Percentiles rank a stretch among this genome's conserved stretches.
Evolutionary conservation across 2,888 invertebrate species (phyloP).

Genomic region (Protophormia terraenovae): DNA sequence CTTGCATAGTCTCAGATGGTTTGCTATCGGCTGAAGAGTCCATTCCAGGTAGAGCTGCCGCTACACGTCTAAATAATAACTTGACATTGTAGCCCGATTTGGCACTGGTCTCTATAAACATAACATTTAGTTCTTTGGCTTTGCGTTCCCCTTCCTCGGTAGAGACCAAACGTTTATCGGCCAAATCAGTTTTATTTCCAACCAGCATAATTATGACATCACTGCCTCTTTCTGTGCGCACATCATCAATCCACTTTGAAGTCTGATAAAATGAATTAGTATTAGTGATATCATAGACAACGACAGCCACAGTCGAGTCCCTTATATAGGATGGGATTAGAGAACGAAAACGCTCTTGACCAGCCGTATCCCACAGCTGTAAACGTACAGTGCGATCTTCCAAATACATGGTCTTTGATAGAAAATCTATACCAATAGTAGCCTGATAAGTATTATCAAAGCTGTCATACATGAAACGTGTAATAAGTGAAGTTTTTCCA

Average conservation of each 20-base stretch:
- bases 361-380: constrained; percentile 99
- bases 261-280: constrained; percentile 99
- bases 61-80: constrained; percentile 98
- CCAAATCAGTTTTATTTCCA: constrained; percentile 99
- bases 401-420: constrained; percentile 99
- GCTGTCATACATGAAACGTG: constrained; percentile 99
- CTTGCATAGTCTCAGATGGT: constrained; percentile 98
- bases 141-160: constrained; percentile 99
- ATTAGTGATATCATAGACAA: constrained; percentile 99
- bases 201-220: constrained; percentile 99
- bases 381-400: constrained; percentile 99
- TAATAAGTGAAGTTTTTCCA: constrained; percentile 99
- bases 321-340: constrained; percentile 99
- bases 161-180: constrained; percentile 98
- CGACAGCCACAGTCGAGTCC: constrained; percentile 99
- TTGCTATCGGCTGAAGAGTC: constrained; percentile 95
- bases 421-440: constrained; percentile 99
- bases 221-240: constrained; percentile 98
- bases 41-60: constrained; percentile 99
- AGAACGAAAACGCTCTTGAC: constrained; percentile 97
- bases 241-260: constrained; percentile 99
- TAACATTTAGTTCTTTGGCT: constrained; percentile 99
- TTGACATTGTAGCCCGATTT: constrained; percentile 99
- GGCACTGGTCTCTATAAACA: constrained; percentile 99
- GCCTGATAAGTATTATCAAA: constrained; percentile 99